Conservation (phyloP, 53 echinoderm and acorn worm genomes). For the Zoroaster sp. region DNA sequence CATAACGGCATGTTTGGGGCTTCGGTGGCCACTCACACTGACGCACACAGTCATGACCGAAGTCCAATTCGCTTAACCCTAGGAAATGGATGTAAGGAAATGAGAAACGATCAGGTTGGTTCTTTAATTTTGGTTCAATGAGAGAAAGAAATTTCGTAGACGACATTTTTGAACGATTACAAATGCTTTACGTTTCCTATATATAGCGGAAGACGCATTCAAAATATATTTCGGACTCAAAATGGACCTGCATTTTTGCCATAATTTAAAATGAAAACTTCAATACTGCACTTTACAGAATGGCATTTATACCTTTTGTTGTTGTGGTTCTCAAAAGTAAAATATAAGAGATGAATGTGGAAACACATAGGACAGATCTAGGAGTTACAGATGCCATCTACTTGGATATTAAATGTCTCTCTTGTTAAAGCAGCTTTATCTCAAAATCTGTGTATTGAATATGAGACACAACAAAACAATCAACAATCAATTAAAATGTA, state of each 20-base stretch:
- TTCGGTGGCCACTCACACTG: constrained; percentile 48
- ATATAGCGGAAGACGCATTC: background rate
- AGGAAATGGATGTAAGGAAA: background rate
- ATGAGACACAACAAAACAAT: too few species aligned
- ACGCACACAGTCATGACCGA: constrained; percentile 61
- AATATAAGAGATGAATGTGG: background rate
- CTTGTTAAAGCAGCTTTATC: too few species aligned
- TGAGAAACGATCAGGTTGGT: background rate
- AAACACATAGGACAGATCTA: background rate
- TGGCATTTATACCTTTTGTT: background rate
- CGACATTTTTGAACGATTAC: background rate
- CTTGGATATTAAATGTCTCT: too few species aligned
- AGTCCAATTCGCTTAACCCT: constrained; percentile 38
- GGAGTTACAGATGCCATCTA: background rate
- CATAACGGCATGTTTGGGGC: constrained; percentile 64
- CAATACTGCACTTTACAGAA: background rate
- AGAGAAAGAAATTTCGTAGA: background rate
- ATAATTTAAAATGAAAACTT: background rate
- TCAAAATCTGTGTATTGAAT: too few species aligned
- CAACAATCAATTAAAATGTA: too few species aligned
- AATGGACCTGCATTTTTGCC: background rate
- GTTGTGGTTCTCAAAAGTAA: background rate
- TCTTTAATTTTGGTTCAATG: background rate
- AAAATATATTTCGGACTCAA: background rate
- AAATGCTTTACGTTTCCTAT: background rate